Percentiles rank a stretch among this genome's conserved stretches.
phyloP scores from a whole-genome alignment of 2,888 invertebrate species.

The Rhagonycha lutea region DNA sequence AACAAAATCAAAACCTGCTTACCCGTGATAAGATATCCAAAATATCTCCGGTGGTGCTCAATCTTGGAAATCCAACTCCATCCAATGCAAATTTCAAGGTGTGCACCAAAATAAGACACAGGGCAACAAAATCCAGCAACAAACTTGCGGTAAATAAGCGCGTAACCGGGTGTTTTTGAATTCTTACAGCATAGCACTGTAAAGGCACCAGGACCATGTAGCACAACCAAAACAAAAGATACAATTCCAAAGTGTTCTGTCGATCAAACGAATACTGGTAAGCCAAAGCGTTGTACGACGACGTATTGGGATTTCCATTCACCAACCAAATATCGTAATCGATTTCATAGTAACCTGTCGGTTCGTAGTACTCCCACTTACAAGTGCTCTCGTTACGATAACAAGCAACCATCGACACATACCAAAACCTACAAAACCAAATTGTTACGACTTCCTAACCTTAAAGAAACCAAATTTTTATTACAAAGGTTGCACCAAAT shows the following conservation, averaged over 20 bases:
- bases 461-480: constrained; percentile 14
- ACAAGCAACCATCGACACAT: constrained; percentile 92
- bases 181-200: constrained; percentile 87
- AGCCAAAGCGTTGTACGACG: constrained; percentile 83
- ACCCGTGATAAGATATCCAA: constrained; percentile 90
- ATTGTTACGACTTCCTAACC: background rate
- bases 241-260: constrained; percentile 90
- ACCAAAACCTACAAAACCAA: constrained; percentile 77
- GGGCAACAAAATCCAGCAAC: constrained; percentile 80
- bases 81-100: constrained; percentile 88
- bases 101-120: constrained; percentile 86
- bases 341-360: constrained; percentile 55
- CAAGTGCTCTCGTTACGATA: constrained; percentile 80
- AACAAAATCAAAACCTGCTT: constrained; percentile 46
- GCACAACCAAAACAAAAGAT: constrained; percentile 83
- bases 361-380: constrained; percentile 79
- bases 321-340: constrained; percentile 94
- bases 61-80: constrained; percentile 82
- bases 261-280: constrained; percentile 97
- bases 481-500: constrained; percentile 87
- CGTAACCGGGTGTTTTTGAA: constrained; percentile 90
- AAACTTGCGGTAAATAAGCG: constrained; percentile 88
- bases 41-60: constrained; percentile 88
- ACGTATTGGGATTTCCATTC: constrained; percentile 91
- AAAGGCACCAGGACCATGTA: constrained; percentile 84